Percentiles rank a stretch among this genome's conserved stretches.
phyloP scores from a whole-genome alignment of 2,113 vertebrate genomes.

The Petrocephalus zakoni region DNA sequence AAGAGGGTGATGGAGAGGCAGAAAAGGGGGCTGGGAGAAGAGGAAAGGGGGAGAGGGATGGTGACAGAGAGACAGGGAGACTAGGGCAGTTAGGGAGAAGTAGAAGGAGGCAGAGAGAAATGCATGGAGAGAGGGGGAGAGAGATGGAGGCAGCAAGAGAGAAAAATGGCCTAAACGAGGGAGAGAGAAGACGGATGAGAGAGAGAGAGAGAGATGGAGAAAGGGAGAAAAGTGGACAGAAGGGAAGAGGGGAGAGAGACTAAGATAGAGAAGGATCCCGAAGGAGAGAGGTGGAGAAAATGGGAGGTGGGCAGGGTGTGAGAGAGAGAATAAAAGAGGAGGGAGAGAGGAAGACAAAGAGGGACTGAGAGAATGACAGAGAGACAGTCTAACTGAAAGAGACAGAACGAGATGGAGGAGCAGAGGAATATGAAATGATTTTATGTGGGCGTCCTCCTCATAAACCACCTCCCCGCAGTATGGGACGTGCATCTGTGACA shows the following conservation, averaged over 20 bases:
- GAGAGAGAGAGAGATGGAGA: not conserved
- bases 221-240: not conserved
- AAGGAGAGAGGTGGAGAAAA: not conserved
- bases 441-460: not conserved
- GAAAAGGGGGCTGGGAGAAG: not conserved
- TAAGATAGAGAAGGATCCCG: not conserved
- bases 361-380: not conserved
- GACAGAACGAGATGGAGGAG: not conserved
- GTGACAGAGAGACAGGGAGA: not conserved
- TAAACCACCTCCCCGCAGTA: not conserved
- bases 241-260: not conserved
- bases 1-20: not conserved
- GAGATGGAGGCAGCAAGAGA: not conserved
- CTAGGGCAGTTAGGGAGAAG: not conserved
- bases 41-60: not conserved
- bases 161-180: not conserved
- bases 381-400: not conserved
- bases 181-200: not conserved
- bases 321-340: not conserved
- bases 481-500: not conserved
- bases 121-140: not conserved
- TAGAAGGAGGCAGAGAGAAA: not conserved
- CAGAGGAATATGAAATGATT: not conserved
- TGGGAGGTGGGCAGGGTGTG: not conserved
- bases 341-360: not conserved